A percentile compares a stretch with the other conserved stretches of the same genome.
Conservation (phyloP, 2,888 invertebrate genomes). For the Rhimphoctona megacephalus region DNA sequence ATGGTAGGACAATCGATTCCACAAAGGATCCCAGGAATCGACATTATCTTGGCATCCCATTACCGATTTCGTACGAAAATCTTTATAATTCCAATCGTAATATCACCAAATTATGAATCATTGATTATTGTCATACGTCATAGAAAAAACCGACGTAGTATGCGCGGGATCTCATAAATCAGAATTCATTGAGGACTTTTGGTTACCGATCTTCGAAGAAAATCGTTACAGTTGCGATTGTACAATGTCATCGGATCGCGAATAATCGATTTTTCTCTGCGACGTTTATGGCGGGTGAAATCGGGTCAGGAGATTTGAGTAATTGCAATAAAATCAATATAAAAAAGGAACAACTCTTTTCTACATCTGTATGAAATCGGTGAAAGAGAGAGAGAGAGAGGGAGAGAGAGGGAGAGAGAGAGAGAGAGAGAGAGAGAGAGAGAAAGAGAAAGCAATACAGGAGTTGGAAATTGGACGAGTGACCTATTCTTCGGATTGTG, state of each 20-base stretch:
- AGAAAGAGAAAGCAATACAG: conserved; percentile 10
- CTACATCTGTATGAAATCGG: background rate
- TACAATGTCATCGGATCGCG: background rate
- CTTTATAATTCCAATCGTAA: background rate
- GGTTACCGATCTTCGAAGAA: background rate
- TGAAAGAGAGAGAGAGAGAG: conserved; percentile 20
- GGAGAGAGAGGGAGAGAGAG: conserved; percentile 22
- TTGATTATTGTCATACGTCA: too few relatives aligned
- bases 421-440: conserved; percentile 8
- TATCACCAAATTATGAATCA: too few relatives aligned
- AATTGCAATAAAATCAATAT: conserved; percentile 22
- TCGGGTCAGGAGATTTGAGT: conserved; percentile 13
- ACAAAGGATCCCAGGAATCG: background rate
- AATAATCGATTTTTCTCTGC: background rate
- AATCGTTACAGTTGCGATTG: background rate
- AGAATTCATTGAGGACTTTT: background rate
- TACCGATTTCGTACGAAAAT: background rate
- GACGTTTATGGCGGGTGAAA: background rate
- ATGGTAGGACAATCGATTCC: background rate
- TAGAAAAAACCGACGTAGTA: background rate
- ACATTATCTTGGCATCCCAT: background rate
- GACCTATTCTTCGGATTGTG: conserved; percentile 71
- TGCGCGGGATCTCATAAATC: too few relatives aligned
- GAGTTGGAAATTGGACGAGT: conserved; percentile 59
- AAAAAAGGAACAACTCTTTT: background rate